Conservation (phyloP, 2,113 vertebrate genomes). For the Ophiodon elongatus region DNA sequence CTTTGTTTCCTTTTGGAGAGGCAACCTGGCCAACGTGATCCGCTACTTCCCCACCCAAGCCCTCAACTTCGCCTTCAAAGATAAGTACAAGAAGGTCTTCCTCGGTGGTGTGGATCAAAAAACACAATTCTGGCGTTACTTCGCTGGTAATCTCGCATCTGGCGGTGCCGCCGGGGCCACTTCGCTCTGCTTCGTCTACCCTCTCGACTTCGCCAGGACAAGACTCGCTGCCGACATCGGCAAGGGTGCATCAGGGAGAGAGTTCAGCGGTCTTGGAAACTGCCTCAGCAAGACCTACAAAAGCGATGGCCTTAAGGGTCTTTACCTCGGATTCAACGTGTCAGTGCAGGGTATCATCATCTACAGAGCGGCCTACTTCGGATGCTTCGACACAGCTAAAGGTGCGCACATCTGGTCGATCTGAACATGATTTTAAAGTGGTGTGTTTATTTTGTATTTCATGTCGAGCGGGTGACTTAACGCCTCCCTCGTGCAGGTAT, state of each 20-base stretch:
- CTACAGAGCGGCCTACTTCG: conserved; percentile 99
- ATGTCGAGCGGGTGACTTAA: not conserved
- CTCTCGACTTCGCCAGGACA: conserved; percentile 98
- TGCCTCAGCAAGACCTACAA: conserved; percentile 94
- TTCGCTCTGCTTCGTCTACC: conserved; percentile 98
- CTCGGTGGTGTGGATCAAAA: conserved; percentile 97
- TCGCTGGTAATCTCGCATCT: conserved; percentile 95
- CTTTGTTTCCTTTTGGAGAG: conserved; percentile 97
- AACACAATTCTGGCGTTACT: conserved; percentile 99
- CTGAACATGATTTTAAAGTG: not conserved
- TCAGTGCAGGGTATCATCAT: conserved; percentile 99
- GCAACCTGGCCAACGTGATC: conserved; percentile 99
- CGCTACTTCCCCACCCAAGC: conserved; percentile 99
- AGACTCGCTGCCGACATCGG: conserved; percentile 96
- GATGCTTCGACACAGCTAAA: conserved; percentile 98
- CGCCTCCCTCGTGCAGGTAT: conserved; percentile 86
- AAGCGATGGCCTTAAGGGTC: conserved; percentile 92
- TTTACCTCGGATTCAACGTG: conserved; percentile 96
- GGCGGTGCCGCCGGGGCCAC: conserved; percentile 97
- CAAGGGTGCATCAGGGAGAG: conserved; percentile 89
- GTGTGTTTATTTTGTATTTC: not conserved
- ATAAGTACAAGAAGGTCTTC: conserved; percentile 99
- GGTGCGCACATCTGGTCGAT: conserved; percentile 78
- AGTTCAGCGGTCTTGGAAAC: conserved; percentile 94
- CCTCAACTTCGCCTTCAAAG: conserved; percentile 99